Evolutionary conservation across 1,140 invertebrate species (phyloP).

Genomic region (Phymorhynchus buccinoides): DNA sequence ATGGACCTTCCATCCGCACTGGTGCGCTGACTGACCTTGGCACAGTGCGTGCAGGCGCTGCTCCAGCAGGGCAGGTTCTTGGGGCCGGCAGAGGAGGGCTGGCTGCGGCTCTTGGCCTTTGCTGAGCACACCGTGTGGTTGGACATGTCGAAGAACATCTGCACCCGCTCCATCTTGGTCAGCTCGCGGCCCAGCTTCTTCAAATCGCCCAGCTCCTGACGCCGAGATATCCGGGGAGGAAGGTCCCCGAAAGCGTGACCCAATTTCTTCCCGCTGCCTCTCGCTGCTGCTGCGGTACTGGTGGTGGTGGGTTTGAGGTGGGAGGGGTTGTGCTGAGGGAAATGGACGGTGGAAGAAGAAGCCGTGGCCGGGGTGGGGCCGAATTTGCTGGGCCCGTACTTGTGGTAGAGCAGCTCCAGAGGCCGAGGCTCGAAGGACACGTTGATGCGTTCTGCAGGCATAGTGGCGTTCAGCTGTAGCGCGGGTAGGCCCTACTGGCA

Average conservation of each 20-base stretch:
- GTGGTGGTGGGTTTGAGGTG: background rate
- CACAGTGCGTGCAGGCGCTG: background rate
- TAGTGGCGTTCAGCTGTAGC: background rate
- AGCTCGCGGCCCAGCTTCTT: slow-evolving; percentile 24
- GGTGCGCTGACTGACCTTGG: background rate
- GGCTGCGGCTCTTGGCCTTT: slow-evolving; percentile 8
- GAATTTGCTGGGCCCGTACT: background rate
- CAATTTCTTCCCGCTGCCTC: background rate
- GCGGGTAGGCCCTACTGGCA: background rate
- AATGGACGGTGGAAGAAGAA: background rate
- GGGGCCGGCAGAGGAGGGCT: background rate
- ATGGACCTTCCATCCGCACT: too few species aligned
- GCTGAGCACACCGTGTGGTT: background rate
- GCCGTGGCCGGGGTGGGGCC: background rate
- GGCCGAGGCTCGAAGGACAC: slow-evolving; percentile 25
- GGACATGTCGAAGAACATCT: slow-evolving; percentile 19
- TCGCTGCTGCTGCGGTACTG: background rate
- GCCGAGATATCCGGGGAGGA: background rate
- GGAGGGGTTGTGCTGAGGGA: background rate
- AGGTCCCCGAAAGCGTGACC: background rate
- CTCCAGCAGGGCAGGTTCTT: background rate
- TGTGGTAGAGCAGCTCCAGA: slow-evolving; percentile 17
- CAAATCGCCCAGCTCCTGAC: slow-evolving; percentile 18
- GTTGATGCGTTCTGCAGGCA: slow-evolving; percentile 24
- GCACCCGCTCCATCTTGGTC: slow-evolving; percentile 31